Evolutionary conservation across 2,888 invertebrate species (phyloP).

Genomic region (Molorchus minor): DNA sequence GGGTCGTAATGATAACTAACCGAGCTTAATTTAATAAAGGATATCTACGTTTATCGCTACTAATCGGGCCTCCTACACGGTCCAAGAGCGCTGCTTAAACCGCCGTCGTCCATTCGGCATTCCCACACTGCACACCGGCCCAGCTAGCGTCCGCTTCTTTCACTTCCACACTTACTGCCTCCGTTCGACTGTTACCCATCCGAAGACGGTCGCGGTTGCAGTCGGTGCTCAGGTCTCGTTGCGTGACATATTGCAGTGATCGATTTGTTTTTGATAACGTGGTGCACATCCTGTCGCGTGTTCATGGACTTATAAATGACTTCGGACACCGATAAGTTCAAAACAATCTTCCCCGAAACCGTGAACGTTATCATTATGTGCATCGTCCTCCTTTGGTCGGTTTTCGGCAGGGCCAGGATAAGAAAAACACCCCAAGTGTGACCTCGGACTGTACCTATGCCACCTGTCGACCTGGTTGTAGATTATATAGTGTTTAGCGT

Average conservation of each 20-base stretch:
- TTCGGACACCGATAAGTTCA: slow-evolving; percentile 19
- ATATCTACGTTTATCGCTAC: neutral
- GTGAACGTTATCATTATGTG: slow-evolving; percentile 30
- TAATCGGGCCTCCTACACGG: slow-evolving; percentile 13
- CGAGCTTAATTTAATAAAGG: neutral
- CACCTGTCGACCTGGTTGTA: slow-evolving; percentile 31
- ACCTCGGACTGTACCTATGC: slow-evolving; percentile 6
- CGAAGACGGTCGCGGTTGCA: neutral
- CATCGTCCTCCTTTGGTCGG: slow-evolving; percentile 34
- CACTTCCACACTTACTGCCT: slow-evolving; percentile 14
- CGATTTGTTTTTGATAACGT: neutral
- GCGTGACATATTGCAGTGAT: neutral
- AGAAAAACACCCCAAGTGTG: slow-evolving; percentile 8
- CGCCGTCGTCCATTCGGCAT: no score
- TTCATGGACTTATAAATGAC: neutral
- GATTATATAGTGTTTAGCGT: slow-evolving; percentile 8
- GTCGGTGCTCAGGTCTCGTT: neutral
- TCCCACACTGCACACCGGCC: slow-evolving; percentile 5
- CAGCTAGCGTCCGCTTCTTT: slow-evolving; percentile 21
- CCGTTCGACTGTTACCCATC: slow-evolving; percentile 2
- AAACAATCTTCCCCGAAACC: slow-evolving; percentile 29
- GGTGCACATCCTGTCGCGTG: neutral
- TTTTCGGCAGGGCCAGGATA: slow-evolving; percentile 25
- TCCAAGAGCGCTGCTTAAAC: no score
- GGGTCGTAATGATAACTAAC: neutral